Evolutionary conservation across 2,888 invertebrate species (phyloP).

Genomic region (Punctoribates punctum): DNA sequence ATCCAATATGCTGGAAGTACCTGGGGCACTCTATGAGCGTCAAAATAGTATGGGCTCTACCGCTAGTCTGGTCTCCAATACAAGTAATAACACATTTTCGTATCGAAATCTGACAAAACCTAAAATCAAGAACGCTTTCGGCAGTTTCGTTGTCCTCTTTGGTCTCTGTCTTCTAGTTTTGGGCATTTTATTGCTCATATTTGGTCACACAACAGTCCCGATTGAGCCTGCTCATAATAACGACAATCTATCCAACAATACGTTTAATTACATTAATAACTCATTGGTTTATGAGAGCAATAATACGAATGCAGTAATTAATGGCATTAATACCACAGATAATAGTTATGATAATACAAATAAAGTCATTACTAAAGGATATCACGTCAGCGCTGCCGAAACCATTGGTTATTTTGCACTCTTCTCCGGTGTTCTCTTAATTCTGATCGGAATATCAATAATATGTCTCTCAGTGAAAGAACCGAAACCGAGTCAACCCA

Average conservation of each 20-base stretch:
- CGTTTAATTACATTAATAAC: neutral
- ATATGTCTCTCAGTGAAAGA: neutral
- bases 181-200: neutral
- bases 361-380: neutral
- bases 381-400: neutral
- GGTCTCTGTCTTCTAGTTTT: neutral
- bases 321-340: neutral
- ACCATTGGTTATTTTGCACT: conserved; percentile 29
- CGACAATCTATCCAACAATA: neutral
- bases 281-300: neutral
- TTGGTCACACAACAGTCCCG: neutral
- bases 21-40: neutral
- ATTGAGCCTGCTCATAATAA: neutral
- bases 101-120: neutral
- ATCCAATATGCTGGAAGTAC: conserved; percentile 23
- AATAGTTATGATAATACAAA: neutral
- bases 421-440: neutral
- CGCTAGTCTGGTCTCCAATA: conserved; percentile 8
- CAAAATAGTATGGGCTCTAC: neutral
- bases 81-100: neutral
- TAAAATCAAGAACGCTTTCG: neutral
- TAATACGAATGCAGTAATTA: neutral
- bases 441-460: conserved; percentile 20
- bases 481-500: neutral
- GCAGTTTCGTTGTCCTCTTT: neutral